Conservation (phyloP, 2,888 invertebrate species). For the Drosophila suboccidentalis region DNA sequence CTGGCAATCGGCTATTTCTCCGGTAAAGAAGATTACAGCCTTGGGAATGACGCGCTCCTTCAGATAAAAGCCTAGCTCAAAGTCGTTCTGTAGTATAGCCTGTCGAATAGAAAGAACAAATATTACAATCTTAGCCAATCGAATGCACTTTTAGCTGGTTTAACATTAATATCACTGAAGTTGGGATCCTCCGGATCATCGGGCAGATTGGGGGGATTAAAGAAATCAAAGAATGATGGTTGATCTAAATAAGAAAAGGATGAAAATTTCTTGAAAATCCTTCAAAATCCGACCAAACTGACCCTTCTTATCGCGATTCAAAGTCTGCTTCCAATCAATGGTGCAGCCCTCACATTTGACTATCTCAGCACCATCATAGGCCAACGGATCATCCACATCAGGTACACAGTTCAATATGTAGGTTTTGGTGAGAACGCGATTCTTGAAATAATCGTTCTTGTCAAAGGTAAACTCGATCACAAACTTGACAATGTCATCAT, state of each 20-base stretch:
- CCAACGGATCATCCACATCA: slow-evolving; percentile 91
- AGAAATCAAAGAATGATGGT: slow-evolving; percentile 95
- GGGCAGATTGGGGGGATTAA: slow-evolving; percentile 89
- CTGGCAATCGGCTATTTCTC: slow-evolving; percentile 88
- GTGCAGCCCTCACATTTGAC: slow-evolving; percentile 91
- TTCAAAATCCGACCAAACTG: background rate
- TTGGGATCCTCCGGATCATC: slow-evolving; percentile 75
- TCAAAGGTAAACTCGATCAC: slow-evolving; percentile 92
- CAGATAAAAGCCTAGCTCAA: slow-evolving; percentile 99
- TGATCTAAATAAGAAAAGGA: slow-evolving; percentile 15
- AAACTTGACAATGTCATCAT: slow-evolving; percentile 78
- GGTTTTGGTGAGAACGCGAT: slow-evolving; percentile 90
- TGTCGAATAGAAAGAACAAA: slow-evolving; percentile 23
- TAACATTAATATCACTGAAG: slow-evolving; percentile 80
- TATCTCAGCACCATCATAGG: slow-evolving; percentile 96
- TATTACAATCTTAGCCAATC: background rate
- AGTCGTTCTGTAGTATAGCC: slow-evolving; percentile 89
- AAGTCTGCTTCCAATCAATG: slow-evolving; percentile 91
- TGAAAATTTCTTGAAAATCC: background rate
- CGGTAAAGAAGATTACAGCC: slow-evolving; percentile 98
- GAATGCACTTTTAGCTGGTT: background rate
- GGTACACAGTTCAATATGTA: slow-evolving; percentile 92
- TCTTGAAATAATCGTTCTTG: slow-evolving; percentile 93
- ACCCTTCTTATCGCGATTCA: slow-evolving; percentile 86
- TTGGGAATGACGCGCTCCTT: slow-evolving; percentile 97